phyloP scores from a whole-genome alignment of 2,797 vertebrate species.

The Danio aesculapii region DNA sequence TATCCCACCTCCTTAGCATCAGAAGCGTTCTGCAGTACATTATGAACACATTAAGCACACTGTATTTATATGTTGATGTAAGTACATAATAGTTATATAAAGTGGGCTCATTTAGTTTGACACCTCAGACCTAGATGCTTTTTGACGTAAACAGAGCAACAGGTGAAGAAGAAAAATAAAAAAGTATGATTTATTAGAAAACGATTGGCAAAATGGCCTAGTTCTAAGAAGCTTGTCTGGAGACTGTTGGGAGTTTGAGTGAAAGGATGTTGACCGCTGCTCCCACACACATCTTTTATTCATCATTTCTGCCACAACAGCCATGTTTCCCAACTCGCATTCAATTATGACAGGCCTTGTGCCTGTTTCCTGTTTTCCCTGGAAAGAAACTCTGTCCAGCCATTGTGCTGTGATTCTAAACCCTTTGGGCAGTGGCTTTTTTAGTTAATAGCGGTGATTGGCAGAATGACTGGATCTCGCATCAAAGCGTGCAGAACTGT shows the following conservation, averaged over 20 bases:
- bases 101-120: no score
- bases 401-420: background rate
- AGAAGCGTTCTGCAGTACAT: no score
- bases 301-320: conserved; percentile 31
- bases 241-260: conserved; percentile 5
- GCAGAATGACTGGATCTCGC: background rate
- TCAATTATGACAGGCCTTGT: conserved; percentile 2
- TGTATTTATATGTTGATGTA: no score
- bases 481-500: background rate
- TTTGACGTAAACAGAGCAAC: background rate
- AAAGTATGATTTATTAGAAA: background rate
- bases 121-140: background rate
- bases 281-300: conserved; percentile 31
- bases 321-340: conserved; percentile 23
- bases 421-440: background rate
- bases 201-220: background rate
- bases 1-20: no score
- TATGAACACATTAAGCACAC: no score
- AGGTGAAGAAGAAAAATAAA: background rate
- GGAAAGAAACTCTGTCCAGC: background rate
- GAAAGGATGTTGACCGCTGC: conserved; percentile 22
- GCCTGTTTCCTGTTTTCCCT: background rate
- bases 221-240: background rate
- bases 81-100: no score
- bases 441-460: conserved; percentile 1